These are phyloP conservation scores for Mesitornis unicolor DNA, from an alignment of 2,113 vertebrate genomes.

Conservation along the genomic window DNA sequence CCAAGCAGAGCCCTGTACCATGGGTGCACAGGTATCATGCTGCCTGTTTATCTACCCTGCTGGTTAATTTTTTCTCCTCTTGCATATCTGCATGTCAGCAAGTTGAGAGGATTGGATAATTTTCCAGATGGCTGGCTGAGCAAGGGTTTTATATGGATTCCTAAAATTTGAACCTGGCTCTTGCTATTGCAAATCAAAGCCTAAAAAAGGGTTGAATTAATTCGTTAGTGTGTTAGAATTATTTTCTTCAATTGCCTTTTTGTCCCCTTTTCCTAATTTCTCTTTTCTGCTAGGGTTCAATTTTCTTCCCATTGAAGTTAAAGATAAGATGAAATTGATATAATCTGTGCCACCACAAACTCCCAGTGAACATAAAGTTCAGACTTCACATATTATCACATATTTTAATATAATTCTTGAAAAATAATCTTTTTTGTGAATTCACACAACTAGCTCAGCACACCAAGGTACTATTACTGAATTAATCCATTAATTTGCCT, in stretches of 20 bases:
- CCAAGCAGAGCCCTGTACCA: background rate
- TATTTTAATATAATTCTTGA: background rate
- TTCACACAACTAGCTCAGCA: background rate
- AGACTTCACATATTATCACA: background rate
- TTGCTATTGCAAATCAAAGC: background rate
- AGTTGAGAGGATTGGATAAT: background rate
- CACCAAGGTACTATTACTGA: background rate
- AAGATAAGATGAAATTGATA: background rate
- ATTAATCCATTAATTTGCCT: background rate
- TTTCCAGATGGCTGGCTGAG: background rate
- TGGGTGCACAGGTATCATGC: fast-evolving
- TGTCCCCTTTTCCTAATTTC: fast-evolving
- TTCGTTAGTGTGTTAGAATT: background rate
- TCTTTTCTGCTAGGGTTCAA: background rate
- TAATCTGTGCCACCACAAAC: background rate
- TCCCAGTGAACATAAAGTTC: background rate
- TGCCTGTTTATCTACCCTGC: background rate
- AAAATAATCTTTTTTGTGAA: background rate
- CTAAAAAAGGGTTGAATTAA: background rate
- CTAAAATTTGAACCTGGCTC: background rate
- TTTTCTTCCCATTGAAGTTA: background rate
- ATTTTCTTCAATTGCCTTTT: background rate
- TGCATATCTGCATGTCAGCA: background rate
- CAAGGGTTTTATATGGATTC: background rate
- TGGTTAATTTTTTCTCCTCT: background rate